A percentile compares a stretch with the other conserved stretches of the same genome.
These are phyloP conservation scores for Rapana venosa DNA, from an alignment of 2,888 invertebrate species.

Conservation along the genomic window DNA sequence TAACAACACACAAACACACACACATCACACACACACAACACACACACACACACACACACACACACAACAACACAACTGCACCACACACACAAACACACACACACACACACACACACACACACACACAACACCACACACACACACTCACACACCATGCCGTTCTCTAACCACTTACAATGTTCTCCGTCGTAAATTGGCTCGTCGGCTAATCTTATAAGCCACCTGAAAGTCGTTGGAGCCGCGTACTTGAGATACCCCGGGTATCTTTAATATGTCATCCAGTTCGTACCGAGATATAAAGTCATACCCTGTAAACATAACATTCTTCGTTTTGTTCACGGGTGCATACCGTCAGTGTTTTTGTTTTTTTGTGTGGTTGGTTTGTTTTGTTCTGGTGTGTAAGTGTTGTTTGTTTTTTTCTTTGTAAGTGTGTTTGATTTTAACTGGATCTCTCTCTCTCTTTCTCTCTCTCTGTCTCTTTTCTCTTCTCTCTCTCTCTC, in stretches of 20 bases:
- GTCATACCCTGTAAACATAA: constrained; percentile 83
- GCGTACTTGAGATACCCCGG: constrained; percentile 85
- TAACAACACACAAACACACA: not conserved
- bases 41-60: not conserved
- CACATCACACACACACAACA: not conserved
- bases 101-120: not conserved
- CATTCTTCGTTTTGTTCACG: too few relatives aligned
- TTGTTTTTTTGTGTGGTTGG: too few relatives aligned
- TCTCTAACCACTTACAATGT: constrained; percentile 83
- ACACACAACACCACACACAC: not conserved
- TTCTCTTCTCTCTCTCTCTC: too few relatives aligned
- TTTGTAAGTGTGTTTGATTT: too few relatives aligned
- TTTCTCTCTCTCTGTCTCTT: too few relatives aligned
- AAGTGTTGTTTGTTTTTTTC: too few relatives aligned
- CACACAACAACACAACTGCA: not conserved
- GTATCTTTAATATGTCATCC: constrained; percentile 81
- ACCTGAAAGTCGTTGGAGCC: constrained; percentile 89
- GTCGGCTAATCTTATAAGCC: constrained; percentile 87
- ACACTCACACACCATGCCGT: not conserved
- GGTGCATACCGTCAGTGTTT: too few relatives aligned
- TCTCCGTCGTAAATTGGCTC: constrained; percentile 86
- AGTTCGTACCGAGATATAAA: constrained; percentile 87
- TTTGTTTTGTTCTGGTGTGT: too few relatives aligned
- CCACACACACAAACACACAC: not conserved
- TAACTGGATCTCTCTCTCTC: too few relatives aligned